A percentile compares a stretch with the other conserved stretches of the same genome.
phyloP scores from a whole-genome alignment of 1,140 invertebrate genomes.

The Temnothorax longispinosus region DNA sequence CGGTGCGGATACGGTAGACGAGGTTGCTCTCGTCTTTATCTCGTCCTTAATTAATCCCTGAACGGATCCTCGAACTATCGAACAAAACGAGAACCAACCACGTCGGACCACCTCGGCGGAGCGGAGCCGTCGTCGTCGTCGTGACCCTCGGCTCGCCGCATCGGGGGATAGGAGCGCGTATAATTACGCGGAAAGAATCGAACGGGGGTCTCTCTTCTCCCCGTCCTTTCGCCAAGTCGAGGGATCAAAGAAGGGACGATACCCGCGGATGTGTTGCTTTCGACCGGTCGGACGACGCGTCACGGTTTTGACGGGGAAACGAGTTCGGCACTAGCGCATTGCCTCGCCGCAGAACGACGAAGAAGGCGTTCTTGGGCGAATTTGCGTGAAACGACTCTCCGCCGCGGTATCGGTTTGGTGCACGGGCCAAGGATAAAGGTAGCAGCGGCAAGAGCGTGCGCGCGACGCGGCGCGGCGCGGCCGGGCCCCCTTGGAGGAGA shows the following conservation, averaged over 20 bases:
- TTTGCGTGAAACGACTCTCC: constrained; percentile 83
- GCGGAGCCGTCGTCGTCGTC: constrained; percentile 31
- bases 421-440: constrained; percentile 71
- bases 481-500: constrained; percentile 15
- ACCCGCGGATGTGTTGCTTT: constrained; percentile 71
- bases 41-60: constrained; percentile 64
- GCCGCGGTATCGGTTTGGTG: constrained; percentile 66
- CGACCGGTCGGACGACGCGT: constrained; percentile 76
- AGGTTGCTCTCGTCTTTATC: constrained; percentile 52
- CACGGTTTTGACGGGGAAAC: constrained; percentile 79
- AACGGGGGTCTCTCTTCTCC: constrained; percentile 26
- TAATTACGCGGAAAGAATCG: constrained; percentile 81
- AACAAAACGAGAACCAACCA: constrained; percentile 34
- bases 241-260: constrained; percentile 80
- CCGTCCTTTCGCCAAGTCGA: constrained; percentile 73
- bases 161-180: constrained; percentile 45
- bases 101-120: constrained; percentile 33
- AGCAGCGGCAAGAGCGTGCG: constrained; percentile 64
- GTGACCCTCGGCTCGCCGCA: constrained; percentile 48
- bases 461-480: not conserved
- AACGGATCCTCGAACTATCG: constrained; percentile 52
- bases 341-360: constrained; percentile 40
- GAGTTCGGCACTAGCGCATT: constrained; percentile 58
- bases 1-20: not conserved
- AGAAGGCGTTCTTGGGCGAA: constrained; percentile 76